These are phyloP conservation scores for Glaucidium brasilianum DNA, from an alignment of 2,113 vertebrate genomes.

Conservation along the genomic window DNA sequence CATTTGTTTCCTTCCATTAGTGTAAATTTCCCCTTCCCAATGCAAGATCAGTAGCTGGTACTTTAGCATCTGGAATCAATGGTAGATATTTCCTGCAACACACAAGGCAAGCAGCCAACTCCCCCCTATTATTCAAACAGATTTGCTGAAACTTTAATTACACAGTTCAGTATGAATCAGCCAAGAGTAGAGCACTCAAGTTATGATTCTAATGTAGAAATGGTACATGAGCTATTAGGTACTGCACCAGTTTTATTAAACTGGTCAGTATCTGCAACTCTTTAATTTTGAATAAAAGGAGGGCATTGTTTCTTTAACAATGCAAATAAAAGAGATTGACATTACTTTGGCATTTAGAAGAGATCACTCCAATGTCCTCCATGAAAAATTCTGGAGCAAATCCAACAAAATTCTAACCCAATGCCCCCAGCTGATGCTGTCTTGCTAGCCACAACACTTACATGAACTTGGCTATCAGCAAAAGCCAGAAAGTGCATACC, in stretches of 20 bases:
- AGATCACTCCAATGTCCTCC: neutral
- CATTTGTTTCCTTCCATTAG: constrained; percentile 67
- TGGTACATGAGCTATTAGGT: neutral
- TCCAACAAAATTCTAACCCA: neutral
- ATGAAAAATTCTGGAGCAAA: neutral
- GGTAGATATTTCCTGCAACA: constrained; percentile 58
- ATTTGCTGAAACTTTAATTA: constrained; percentile 30
- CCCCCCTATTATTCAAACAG: constrained; percentile 6
- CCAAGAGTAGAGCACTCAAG: neutral
- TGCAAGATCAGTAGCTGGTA: constrained; percentile 49
- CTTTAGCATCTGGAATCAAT: constrained; percentile 53
- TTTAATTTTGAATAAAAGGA: neutral
- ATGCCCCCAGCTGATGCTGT: neutral
- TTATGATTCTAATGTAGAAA: neutral
- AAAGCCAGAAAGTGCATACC: neutral
- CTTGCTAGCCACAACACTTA: neutral
- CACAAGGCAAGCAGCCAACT: constrained; percentile 43
- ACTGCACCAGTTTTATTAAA: neutral
- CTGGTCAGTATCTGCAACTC: neutral
- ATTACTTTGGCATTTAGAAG: neutral
- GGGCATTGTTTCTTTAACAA: neutral
- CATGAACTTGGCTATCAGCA: neutral
- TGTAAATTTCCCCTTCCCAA: constrained; percentile 62
- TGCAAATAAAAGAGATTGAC: neutral
- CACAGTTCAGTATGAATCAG: neutral